Evolutionary conservation across 2,113 vertebrate species (phyloP).

Genomic region (Nycticorax nycticorax): DNA sequence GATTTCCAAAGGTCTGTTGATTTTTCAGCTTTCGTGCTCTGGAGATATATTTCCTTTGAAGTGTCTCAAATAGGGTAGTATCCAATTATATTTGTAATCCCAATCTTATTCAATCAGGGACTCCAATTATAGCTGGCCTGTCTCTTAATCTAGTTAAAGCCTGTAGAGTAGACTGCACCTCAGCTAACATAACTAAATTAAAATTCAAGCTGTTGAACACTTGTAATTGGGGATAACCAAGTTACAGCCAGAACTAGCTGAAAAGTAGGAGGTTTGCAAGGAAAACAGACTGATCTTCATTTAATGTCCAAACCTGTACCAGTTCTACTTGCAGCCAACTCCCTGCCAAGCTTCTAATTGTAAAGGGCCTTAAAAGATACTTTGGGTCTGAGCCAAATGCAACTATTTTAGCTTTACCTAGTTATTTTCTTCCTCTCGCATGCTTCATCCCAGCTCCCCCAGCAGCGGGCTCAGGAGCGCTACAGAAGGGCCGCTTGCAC

Average conservation of each 20-base stretch:
- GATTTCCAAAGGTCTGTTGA: slow-evolving; percentile 37
- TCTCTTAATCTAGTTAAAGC: slow-evolving; percentile 55
- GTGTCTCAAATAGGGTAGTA: slow-evolving; percentile 31
- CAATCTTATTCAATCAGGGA: slow-evolving; percentile 61
- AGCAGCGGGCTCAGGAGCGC: background rate
- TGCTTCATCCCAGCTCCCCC: background rate
- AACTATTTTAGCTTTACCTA: background rate
- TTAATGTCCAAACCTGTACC: background rate
- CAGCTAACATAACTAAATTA: slow-evolving; percentile 12
- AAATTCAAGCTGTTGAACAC: slow-evolving; percentile 17
- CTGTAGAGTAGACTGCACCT: background rate
- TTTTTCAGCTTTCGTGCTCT: slow-evolving; percentile 50
- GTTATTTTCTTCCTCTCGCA: no score
- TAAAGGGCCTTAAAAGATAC: background rate
- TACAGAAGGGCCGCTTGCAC: background rate
- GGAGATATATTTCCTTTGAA: slow-evolving; percentile 51
- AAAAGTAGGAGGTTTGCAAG: background rate
- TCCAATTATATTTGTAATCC: slow-evolving; percentile 65
- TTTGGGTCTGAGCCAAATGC: background rate
- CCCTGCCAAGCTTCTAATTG: background rate
- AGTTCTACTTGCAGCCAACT: background rate
- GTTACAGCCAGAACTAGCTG: background rate
- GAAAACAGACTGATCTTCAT: background rate
- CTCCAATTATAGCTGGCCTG: slow-evolving; percentile 51
- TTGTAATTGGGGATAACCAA: slow-evolving; percentile 24